These are phyloP conservation scores for Scotopteryx bipunctaria DNA, from an alignment of 2,888 invertebrate species.

Conservation along the genomic window DNA sequence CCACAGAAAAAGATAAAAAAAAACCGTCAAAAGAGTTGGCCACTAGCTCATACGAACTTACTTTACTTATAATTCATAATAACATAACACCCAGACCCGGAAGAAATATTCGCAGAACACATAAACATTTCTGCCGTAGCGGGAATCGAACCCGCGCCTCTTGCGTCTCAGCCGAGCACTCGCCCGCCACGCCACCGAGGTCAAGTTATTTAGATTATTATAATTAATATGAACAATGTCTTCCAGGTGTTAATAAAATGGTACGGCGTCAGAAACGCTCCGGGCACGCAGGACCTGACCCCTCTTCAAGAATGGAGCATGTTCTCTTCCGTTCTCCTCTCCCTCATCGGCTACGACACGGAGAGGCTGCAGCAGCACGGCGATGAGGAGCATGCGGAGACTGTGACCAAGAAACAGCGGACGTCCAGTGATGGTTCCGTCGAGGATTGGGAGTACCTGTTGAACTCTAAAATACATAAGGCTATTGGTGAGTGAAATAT, in stretches of 20 bases:
- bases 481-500: slow-evolving; percentile 47
- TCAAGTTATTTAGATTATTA: too few species aligned
- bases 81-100: too few species aligned
- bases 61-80: too few species aligned
- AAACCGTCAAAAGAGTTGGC: too few species aligned
- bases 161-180: too few species aligned
- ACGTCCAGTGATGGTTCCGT: slow-evolving; percentile 90
- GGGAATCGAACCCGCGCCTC: too few species aligned
- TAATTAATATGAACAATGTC: neutral
- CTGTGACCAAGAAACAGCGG: slow-evolving; percentile 88
- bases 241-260: slow-evolving; percentile 88
- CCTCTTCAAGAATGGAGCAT: slow-evolving; percentile 91
- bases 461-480: slow-evolving; percentile 84
- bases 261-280: slow-evolving; percentile 94
- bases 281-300: slow-evolving; percentile 91
- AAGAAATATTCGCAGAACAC: too few species aligned
- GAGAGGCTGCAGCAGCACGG: slow-evolving; percentile 79
- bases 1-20: too few species aligned
- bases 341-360: slow-evolving; percentile 89
- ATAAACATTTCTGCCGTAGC: too few species aligned
- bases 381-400: slow-evolving; percentile 62
- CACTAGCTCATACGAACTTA: too few species aligned
- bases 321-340: slow-evolving; percentile 84
- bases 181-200: too few species aligned
- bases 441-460: slow-evolving; percentile 91